phyloP scores from a whole-genome alignment of 2,888 invertebrate species.

The Matsumyia berberina region DNA sequence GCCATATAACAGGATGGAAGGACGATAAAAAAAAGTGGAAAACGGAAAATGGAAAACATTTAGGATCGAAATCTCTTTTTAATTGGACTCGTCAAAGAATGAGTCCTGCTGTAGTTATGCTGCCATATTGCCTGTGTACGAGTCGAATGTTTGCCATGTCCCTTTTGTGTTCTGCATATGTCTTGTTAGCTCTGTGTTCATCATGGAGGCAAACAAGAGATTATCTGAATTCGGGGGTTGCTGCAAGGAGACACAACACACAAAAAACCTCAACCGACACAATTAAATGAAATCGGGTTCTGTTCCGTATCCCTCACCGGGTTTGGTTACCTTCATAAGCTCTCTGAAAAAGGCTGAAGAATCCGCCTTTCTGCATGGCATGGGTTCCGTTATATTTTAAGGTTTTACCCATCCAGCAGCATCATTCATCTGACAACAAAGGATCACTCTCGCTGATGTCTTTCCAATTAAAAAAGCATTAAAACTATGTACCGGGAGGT shows the following conservation, averaged over 20 bases:
- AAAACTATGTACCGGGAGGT: slow-evolving; percentile 40
- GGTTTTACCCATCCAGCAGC: slow-evolving; percentile 52
- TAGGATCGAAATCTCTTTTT: slow-evolving; percentile 71
- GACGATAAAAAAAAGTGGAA: slow-evolving; percentile 1
- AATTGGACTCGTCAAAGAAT: slow-evolving; percentile 68
- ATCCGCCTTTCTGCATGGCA: slow-evolving; percentile 36
- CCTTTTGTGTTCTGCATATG: slow-evolving; percentile 33
- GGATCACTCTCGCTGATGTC: slow-evolving; percentile 45
- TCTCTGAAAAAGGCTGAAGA: slow-evolving; percentile 13
- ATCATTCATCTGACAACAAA: slow-evolving; percentile 67
- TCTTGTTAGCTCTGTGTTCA: slow-evolving; percentile 60
- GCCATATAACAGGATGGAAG: slow-evolving; percentile 9
- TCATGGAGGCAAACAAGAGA: slow-evolving; percentile 55
- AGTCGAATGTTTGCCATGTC: slow-evolving; percentile 44
- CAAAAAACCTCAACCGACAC: slow-evolving; percentile 44
- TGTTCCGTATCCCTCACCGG: slow-evolving; percentile 28
- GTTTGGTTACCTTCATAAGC: slow-evolving; percentile 55
- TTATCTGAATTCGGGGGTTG: slow-evolving; percentile 65
- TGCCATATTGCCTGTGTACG: slow-evolving; percentile 43
- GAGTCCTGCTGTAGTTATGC: slow-evolving; percentile 46
- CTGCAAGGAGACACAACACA: slow-evolving; percentile 27
- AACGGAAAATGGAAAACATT: slow-evolving; percentile 13
- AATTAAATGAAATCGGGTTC: slow-evolving; percentile 67
- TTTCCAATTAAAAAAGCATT: slow-evolving; percentile 70
- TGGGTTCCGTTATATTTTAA: slow-evolving; percentile 50